Percentiles rank a stretch among this genome's conserved stretches.
Evolutionary conservation across 2,888 invertebrate species (phyloP).

Genomic region (Eucera pruinosa): DNA sequence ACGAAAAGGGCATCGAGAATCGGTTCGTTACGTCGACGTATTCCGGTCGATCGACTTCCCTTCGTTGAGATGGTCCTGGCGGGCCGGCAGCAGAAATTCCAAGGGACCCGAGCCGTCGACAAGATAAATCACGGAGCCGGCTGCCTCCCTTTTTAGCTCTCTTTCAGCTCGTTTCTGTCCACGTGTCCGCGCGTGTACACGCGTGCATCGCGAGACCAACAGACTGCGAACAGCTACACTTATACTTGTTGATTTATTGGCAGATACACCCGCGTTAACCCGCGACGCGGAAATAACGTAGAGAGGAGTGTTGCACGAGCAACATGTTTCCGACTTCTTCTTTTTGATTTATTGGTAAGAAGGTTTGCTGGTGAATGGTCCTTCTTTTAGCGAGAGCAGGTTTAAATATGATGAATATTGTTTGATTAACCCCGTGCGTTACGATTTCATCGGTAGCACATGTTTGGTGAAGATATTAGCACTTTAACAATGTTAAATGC

Average conservation of each 20-base stretch:
- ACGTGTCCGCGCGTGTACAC: conserved; percentile 56
- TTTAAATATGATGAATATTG: no score
- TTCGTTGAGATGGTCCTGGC: conserved; percentile 16
- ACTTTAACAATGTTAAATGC: no score
- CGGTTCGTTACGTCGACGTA: conserved; percentile 51
- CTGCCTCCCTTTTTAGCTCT: conserved; percentile 51
- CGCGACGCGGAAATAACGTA: not conserved
- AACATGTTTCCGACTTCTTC: no score
- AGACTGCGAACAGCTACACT: conserved; percentile 59
- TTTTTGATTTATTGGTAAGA: no score
- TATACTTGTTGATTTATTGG: conserved; percentile 75
- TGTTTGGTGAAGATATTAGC: no score
- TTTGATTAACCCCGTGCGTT: no score
- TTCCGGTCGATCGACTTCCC: conserved; percentile 62
- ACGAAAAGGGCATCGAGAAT: conserved; percentile 28
- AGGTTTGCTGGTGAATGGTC: no score
- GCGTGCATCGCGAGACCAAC: conserved; percentile 57
- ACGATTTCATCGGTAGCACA: no score
- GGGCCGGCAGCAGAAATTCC: conserved; percentile 46
- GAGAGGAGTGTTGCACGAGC: not conserved
- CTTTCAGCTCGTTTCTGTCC: conserved; percentile 60
- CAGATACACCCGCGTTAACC: conserved; percentile 60
- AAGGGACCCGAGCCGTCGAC: conserved; percentile 50
- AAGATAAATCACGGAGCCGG: conserved; percentile 62
- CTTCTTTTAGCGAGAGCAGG: no score